phyloP scores from a whole-genome alignment of 2,797 vertebrate species.

The Poecilia velifera region DNA sequence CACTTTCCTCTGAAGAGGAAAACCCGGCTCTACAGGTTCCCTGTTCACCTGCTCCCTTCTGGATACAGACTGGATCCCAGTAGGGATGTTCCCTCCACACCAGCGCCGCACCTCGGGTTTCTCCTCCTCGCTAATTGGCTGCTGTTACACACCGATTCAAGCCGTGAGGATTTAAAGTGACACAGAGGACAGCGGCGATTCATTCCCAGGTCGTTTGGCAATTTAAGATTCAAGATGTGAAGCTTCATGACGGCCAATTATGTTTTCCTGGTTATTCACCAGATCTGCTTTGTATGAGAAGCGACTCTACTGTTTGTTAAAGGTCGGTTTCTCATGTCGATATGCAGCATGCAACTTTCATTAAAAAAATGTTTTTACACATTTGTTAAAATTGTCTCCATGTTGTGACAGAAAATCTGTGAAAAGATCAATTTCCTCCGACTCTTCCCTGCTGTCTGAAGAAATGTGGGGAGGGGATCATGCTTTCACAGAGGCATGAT shows the following conservation, averaged over 20 bases:
- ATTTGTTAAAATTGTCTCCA: no score
- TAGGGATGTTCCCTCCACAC: neutral
- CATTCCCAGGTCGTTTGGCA: neutral
- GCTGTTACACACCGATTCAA: neutral
- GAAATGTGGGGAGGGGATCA: no score
- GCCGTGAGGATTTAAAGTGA: neutral
- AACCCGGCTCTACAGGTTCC: neutral
- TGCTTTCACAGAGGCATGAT: no score
- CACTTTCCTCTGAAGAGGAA: neutral
- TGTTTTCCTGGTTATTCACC: neutral
- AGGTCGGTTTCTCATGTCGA: neutral
- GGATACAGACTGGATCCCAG: neutral
- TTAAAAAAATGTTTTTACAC: no score
- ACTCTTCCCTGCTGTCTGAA: no score
- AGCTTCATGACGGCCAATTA: neutral
- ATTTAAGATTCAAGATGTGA: neutral
- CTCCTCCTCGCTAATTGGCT: constrained; percentile 1
- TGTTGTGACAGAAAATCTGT: no score
- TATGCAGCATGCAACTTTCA: no score
- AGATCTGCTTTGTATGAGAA: neutral
- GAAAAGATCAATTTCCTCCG: no score
- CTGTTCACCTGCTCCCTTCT: neutral
- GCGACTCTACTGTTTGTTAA: neutral
- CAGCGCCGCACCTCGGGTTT: neutral
- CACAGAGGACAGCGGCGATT: neutral